A percentile compares a stretch with the other conserved stretches of the same genome.
Conservation (phyloP, 2,797 vertebrate species). For the Anguilla pacifica region DNA sequence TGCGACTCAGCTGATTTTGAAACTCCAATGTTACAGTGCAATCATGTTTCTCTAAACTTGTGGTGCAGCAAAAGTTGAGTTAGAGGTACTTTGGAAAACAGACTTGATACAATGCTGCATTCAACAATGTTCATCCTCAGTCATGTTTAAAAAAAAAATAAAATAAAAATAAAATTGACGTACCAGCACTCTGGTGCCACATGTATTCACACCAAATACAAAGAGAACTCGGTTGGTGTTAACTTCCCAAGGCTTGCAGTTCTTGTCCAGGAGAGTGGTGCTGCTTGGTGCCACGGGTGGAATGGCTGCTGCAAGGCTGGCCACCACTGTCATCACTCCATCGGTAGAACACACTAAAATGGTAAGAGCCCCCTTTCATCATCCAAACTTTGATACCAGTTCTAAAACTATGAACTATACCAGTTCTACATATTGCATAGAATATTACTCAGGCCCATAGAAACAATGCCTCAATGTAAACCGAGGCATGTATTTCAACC, state of each 20-base stretch:
- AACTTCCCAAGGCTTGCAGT: neutral
- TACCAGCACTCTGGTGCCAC: slow-evolving; percentile 10
- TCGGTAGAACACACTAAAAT: slow-evolving; percentile 1
- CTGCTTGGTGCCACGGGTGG: neutral
- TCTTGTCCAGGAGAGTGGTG: neutral
- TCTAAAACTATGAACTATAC: neutral
- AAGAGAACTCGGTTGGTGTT: neutral
- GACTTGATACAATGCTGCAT: neutral
- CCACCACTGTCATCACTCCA: slow-evolving; percentile 10
- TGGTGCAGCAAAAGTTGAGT: neutral
- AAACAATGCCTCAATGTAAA: neutral
- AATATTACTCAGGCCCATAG: neutral
- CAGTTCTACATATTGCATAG: neutral
- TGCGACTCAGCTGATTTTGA: no score
- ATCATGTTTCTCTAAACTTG: neutral
- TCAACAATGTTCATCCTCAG: neutral
- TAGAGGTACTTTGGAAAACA: neutral
- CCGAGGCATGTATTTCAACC: neutral
- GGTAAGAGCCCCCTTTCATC: neutral
- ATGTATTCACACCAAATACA: neutral
- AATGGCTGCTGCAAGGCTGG: neutral
- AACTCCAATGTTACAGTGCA: no score
- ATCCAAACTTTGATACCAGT: neutral
- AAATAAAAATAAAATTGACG: neutral
- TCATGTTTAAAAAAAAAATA: neutral